Evolutionary conservation across 2,113 vertebrate genomes (phyloP).

Genomic region (Probosciger aterrimus): DNA sequence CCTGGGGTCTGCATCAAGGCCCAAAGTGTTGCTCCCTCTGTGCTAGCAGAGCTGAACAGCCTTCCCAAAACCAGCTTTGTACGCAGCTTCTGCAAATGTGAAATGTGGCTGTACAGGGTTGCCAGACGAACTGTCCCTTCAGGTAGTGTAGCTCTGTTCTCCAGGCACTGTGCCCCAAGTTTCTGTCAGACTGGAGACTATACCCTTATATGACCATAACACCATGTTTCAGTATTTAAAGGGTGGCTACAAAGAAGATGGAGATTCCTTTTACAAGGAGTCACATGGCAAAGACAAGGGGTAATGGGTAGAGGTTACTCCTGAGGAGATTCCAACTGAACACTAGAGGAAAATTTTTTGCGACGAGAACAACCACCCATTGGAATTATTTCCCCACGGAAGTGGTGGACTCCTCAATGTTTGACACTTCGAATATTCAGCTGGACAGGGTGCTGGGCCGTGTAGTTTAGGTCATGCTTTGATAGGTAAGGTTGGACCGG

Average conservation of each 20-base stretch:
- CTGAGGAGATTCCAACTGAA: background rate
- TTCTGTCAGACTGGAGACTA: background rate
- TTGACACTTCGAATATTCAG: background rate
- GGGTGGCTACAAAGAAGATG: background rate
- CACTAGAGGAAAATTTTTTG: background rate
- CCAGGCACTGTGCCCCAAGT: background rate
- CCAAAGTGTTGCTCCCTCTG: accelerated
- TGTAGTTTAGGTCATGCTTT: background rate
- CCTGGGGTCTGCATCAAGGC: background rate
- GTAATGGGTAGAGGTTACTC: background rate
- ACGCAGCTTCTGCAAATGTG: accelerated
- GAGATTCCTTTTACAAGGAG: background rate
- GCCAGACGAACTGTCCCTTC: background rate
- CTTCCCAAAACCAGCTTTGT: background rate
- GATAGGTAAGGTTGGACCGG: background rate
- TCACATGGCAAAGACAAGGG: background rate
- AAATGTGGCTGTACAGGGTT: accelerated
- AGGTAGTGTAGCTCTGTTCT: background rate
- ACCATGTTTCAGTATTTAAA: background rate
- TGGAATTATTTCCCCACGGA: background rate
- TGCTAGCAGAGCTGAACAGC: background rate
- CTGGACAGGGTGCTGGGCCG: background rate
- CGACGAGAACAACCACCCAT: background rate
- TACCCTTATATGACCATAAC: background rate
- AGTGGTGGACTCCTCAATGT: background rate